Percentiles rank a stretch among this genome's conserved stretches.
Conservation (phyloP, 2,113 vertebrate species). For the Rhea americana region DNA sequence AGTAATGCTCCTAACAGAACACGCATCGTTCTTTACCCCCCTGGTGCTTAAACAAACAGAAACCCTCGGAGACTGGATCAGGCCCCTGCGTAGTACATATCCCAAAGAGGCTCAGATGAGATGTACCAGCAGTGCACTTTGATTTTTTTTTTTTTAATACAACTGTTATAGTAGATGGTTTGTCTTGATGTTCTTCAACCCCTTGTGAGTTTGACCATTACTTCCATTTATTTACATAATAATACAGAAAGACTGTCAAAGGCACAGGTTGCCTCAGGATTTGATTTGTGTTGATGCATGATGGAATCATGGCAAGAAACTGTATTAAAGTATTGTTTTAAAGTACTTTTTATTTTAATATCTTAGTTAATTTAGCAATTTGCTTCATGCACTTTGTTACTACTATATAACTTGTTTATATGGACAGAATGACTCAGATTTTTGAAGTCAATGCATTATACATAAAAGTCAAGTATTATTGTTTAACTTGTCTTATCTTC, state of each 20-base stretch:
- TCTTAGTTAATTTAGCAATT: constrained; percentile 53
- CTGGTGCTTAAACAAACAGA: constrained; percentile 19
- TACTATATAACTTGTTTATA: constrained; percentile 53
- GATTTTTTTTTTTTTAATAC: constrained; percentile 70
- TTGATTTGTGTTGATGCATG: constrained; percentile 82
- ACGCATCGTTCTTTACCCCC: neutral
- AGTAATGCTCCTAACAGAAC: constrained; percentile 10
- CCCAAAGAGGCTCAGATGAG: constrained; percentile 1
- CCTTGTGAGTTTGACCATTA: constrained; percentile 51
- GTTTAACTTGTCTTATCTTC: constrained; percentile 25
- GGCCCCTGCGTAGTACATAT: neutral
- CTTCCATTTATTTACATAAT: constrained; percentile 67
- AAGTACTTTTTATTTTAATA: constrained; percentile 77
- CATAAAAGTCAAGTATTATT: constrained; percentile 37
- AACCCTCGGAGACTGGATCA: constrained; percentile 41
- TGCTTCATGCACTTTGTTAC: constrained; percentile 71
- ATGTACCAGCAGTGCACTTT: constrained; percentile 77
- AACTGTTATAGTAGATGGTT: constrained; percentile 68
- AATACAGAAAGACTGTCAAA: constrained; percentile 74
- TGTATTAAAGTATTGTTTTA: constrained; percentile 81
- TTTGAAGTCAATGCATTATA: constrained; percentile 36
- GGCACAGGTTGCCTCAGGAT: constrained; percentile 90
- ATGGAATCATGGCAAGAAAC: constrained; percentile 79
- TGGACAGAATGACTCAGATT: constrained; percentile 57
- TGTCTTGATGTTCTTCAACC: constrained; percentile 68